Base-by-base conservation (phyloP, 2,113 vertebrate genomes). In the Crotalus horridus region DNA sequence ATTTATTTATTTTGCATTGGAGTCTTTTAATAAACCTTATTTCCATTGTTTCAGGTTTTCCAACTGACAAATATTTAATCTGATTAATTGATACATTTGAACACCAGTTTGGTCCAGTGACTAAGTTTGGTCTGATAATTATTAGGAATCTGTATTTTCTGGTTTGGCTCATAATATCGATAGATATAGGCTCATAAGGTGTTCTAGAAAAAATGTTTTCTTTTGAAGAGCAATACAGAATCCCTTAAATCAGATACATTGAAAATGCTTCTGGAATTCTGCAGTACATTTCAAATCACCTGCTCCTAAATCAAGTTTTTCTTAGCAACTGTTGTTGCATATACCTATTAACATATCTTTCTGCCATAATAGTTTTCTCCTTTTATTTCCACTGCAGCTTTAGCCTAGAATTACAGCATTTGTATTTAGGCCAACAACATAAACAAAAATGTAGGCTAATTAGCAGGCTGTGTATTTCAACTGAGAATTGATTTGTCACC, bases 401-500 rank as follows among this genome's bases (percentile, higher is more conserved):
- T 53, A 69, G 29, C 91, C n/a, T 54, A 88, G 85, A 92, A 43
- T 88, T 29, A 58, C 39, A 69, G 53, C 4, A 58, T 21, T 58
- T 24, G 9, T 59, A 87, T 61, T 91, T 91, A 85, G 74, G 81
- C 46, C 58, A 88, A 48, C 58, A 88, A 53, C 58, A 69, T 11
- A 24, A 51, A 55, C n/a, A 23, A 61, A 93, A 86, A 61, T 90
- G 81, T 90, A 87, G 89, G 92, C 39, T 93, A 90, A 93, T 93
- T 90, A 90, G 56, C 86, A 93, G 61, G n/a, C 53, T 23, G 13
- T 61, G 58, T 29, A 56, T 89, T 93, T 90, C 92, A 90, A 39
- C 89, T 90, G 74, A 87, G 58, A 93, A 93, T 90, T 90, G 81
- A 93, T 93, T 87, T 90, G 56, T 93, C 81, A 59, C 89, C 64